Percentiles rank a stretch among this genome's conserved stretches.
These are phyloP conservation scores for Phalacrocorax pelagicus DNA, from an alignment of 2,113 vertebrate genomes.

Conservation along the genomic window DNA sequence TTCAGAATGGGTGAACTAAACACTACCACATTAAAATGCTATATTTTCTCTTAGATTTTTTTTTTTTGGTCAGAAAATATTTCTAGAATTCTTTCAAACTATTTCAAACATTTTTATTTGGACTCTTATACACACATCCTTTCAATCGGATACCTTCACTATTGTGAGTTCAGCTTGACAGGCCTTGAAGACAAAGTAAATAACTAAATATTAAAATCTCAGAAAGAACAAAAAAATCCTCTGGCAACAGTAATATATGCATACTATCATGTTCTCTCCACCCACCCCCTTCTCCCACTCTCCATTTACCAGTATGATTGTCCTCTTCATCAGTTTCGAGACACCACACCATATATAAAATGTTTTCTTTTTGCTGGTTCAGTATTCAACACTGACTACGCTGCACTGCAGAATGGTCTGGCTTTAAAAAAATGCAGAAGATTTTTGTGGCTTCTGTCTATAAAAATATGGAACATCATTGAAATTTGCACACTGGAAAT, in stretches of 20 bases:
- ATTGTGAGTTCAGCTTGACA: background rate
- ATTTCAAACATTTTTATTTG: background rate
- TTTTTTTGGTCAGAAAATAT: background rate
- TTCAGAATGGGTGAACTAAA: background rate
- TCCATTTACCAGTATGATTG: background rate
- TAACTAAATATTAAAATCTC: background rate
- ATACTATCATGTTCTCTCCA: background rate
- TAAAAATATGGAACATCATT: background rate
- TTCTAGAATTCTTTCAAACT: background rate
- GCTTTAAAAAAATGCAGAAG: background rate
- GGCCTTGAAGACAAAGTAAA: background rate
- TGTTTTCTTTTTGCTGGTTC: background rate
- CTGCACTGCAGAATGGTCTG: background rate
- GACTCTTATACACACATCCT: background rate
- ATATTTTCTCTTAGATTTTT: background rate
- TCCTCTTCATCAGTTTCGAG: background rate
- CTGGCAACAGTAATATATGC: background rate
- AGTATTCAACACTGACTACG: background rate
- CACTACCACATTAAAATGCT: background rate
- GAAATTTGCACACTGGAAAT: background rate
- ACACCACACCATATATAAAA: background rate
- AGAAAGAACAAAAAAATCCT: background rate
- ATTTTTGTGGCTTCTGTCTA: background rate
- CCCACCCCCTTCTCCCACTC: background rate
- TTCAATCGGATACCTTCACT: background rate